These are phyloP conservation scores for Pseudomyrmex concolor DNA, from an alignment of 1,140 invertebrate genomes.

Conservation along the genomic window DNA sequence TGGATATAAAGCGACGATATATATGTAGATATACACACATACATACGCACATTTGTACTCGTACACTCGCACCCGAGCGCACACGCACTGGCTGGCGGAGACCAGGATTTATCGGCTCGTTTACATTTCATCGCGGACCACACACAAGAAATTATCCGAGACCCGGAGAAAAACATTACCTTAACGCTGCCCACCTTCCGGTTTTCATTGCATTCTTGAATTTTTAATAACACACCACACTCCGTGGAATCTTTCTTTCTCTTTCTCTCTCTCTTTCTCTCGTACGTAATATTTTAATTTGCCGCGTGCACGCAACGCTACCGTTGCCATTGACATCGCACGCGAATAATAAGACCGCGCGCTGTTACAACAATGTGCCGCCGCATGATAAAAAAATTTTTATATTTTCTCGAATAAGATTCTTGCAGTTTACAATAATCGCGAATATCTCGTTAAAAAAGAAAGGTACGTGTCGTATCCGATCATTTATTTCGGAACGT, in stretches of 20 bases:
- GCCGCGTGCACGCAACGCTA: background rate
- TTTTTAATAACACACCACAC: too few species aligned
- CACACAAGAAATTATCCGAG: conserved; percentile 69
- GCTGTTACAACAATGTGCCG: background rate
- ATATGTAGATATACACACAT: conserved; percentile 14
- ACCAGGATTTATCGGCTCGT: conserved; percentile 71
- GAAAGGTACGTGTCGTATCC: too few species aligned
- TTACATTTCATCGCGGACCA: conserved; percentile 53
- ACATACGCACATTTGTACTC: conserved; percentile 13
- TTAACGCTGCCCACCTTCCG: conserved; percentile 61
- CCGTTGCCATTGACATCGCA: background rate
- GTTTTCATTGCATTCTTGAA: background rate
- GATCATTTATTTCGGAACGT: background rate
- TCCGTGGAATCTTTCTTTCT: too few species aligned
- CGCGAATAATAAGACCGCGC: background rate
- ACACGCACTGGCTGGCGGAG: conserved; percentile 36
- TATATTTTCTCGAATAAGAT: background rate
- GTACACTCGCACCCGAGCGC: background rate
- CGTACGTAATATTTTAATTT: background rate
- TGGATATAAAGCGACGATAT: conserved; percentile 64
- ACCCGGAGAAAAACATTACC: conserved; percentile 60
- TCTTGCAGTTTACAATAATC: conserved; percentile 7
- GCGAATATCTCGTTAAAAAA: background rate
- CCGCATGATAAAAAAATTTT: background rate
- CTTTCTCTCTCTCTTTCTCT: background rate